Percentiles rank a stretch among this genome's conserved stretches.
Evolutionary conservation across 2,888 invertebrate genomes (phyloP).

Genomic region (Drosophila rubida): DNA sequence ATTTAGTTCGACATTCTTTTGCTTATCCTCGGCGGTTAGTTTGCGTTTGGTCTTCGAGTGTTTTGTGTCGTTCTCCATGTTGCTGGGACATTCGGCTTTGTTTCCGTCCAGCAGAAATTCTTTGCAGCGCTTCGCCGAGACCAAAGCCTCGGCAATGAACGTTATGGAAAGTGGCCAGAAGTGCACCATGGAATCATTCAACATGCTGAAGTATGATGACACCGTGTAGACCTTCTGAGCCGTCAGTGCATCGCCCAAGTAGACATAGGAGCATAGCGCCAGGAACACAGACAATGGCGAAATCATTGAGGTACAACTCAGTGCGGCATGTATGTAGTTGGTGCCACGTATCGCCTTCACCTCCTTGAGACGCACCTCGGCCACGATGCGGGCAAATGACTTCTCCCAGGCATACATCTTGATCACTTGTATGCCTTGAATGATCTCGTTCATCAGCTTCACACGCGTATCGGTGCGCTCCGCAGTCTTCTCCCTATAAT

Average conservation of each 20-base stretch:
- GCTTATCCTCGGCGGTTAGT: constrained; percentile 42
- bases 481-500: constrained; percentile 89
- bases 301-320: constrained; percentile 90
- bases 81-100: constrained; percentile 66
- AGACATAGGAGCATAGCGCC: constrained; percentile 89
- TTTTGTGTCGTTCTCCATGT: constrained; percentile 82
- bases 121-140: constrained; percentile 90
- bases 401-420: constrained; percentile 96
- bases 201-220: constrained; percentile 92
- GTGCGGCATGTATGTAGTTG: constrained; percentile 89
- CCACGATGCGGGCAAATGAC: constrained; percentile 91
- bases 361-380: constrained; percentile 90
- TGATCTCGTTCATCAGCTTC: constrained; percentile 94
- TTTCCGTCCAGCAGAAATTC: constrained; percentile 86
- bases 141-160: constrained; percentile 90
- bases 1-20: constrained; percentile 51
- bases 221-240: constrained; percentile 92
- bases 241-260: constrained; percentile 88
- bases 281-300: constrained; percentile 92
- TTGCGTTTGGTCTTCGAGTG: constrained; percentile 68
- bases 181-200: constrained; percentile 91
- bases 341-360: constrained; percentile 89
- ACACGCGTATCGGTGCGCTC: constrained; percentile 93
- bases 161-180: constrained; percentile 93
- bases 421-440: constrained; percentile 92